phyloP scores from a whole-genome alignment of 1,140 invertebrate genomes.

The Drosophila mauritiana region DNA sequence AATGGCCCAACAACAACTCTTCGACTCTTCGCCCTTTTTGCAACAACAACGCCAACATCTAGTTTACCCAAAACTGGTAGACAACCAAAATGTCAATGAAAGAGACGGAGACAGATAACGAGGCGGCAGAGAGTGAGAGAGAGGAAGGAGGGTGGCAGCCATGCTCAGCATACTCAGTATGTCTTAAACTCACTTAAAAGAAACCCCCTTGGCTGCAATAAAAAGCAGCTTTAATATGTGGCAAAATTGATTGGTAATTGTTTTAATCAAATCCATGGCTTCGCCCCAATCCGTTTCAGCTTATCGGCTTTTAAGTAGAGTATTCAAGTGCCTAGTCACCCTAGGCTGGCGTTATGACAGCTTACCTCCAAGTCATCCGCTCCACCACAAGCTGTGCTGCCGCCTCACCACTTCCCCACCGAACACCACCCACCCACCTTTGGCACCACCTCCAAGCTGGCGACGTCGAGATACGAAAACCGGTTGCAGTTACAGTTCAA shows the following conservation, averaged over 20 bases:
- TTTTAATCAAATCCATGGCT: too few species aligned
- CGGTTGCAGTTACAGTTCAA: slow-evolving; percentile 72
- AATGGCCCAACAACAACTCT: slow-evolving; percentile 35
- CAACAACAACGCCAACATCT: slow-evolving; percentile 25
- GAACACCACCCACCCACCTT: not conserved
- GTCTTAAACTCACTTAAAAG: not conserved
- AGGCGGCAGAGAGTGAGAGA: not conserved
- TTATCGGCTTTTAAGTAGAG: not conserved
- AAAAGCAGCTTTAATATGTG: not conserved
- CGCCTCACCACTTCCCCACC: too few species aligned
- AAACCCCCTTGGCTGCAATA: not conserved
- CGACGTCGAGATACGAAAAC: slow-evolving; percentile 43
- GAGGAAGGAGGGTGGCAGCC: slow-evolving; percentile 15
- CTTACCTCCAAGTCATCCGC: not conserved
- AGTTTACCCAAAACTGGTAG: slow-evolving; percentile 29
- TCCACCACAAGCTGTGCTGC: not conserved
- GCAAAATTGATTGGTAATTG: too few species aligned
- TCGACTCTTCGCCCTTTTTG: slow-evolving; percentile 39
- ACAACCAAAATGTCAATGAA: slow-evolving; percentile 46
- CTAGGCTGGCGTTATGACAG: slow-evolving; percentile 5
- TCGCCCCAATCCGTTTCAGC: too few species aligned
- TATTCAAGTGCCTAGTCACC: not conserved
- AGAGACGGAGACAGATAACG: slow-evolving; percentile 13
- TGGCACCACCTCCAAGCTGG: not conserved
- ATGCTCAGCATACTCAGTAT: slow-evolving; percentile 7